Evolutionary conservation across 2,113 vertebrate genomes (phyloP).

Genomic region (Nothobranchius kuhntae): DNA sequence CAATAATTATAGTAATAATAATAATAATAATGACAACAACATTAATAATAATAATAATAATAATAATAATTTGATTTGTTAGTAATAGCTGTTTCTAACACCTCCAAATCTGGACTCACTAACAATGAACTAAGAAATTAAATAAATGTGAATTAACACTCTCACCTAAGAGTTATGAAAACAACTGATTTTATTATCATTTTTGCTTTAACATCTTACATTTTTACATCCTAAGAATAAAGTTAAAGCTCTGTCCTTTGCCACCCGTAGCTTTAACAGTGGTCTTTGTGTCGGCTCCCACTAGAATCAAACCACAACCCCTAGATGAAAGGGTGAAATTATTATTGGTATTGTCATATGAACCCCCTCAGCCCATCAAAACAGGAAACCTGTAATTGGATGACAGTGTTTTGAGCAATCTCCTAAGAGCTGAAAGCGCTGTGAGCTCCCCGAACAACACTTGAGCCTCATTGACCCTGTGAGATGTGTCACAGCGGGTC

Average conservation of each 20-base stretch:
- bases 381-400: slow-evolving; percentile 32
- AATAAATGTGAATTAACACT: background rate
- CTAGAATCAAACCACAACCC: background rate
- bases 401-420: slow-evolving; percentile 9
- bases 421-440: slow-evolving; percentile 3
- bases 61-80: too few species aligned
- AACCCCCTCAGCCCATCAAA: background rate
- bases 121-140: background rate
- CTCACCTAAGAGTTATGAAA: too few species aligned
- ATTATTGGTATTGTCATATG: background rate
- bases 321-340: background rate
- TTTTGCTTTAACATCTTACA: background rate
- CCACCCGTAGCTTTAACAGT: background rate
- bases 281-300: background rate
- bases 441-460: slow-evolving; percentile 37
- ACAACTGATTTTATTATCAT: too few species aligned
- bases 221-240: background rate
- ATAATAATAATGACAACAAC: too few species aligned
- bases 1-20: background rate
- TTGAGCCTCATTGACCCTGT: slow-evolving; percentile 49
- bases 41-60: background rate
- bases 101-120: background rate
- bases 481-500: slow-evolving; percentile 24
- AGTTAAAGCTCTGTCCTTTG: background rate
- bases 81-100: too few species aligned